These are phyloP conservation scores for Zaprionus obscuricornis DNA, from an alignment of 2,888 invertebrate genomes.

Conservation along the genomic window DNA sequence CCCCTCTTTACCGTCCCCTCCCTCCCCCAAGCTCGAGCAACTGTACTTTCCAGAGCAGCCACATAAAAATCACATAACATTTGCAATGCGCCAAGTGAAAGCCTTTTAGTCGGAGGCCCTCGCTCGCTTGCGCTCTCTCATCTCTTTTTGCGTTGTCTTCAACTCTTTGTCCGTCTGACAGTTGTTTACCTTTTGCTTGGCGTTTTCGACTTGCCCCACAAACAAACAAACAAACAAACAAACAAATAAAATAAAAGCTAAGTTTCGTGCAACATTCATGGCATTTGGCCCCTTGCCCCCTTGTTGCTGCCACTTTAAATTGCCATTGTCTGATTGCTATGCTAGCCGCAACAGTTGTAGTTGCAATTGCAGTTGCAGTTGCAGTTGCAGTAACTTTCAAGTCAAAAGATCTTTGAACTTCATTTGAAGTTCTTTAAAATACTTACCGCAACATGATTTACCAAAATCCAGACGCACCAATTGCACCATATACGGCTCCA, in stretches of 20 bases:
- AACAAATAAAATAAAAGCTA: no score
- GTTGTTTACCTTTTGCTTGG: constrained; percentile 62
- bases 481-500: constrained; percentile 98
- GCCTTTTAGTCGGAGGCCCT: constrained; percentile 55
- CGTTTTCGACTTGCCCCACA: constrained; percentile 42
- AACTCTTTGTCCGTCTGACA: constrained; percentile 29
- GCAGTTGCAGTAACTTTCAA: background rate
- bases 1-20: background rate
- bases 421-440: background rate
- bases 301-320: no score
- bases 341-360: no score
- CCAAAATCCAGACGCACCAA: constrained; percentile 95
- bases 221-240: no score
- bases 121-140: background rate
- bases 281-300: no score
- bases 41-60: constrained; percentile 3
- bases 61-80: constrained; percentile 44
- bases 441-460: constrained; percentile 95
- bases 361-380: no score
- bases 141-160: background rate
- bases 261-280: no score
- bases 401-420: background rate
- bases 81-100: constrained; percentile 65
- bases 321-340: no score
- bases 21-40: background rate